Evolutionary conservation across 2,113 vertebrate species (phyloP).

Genomic region (Chloropsis cyanopogon): DNA sequence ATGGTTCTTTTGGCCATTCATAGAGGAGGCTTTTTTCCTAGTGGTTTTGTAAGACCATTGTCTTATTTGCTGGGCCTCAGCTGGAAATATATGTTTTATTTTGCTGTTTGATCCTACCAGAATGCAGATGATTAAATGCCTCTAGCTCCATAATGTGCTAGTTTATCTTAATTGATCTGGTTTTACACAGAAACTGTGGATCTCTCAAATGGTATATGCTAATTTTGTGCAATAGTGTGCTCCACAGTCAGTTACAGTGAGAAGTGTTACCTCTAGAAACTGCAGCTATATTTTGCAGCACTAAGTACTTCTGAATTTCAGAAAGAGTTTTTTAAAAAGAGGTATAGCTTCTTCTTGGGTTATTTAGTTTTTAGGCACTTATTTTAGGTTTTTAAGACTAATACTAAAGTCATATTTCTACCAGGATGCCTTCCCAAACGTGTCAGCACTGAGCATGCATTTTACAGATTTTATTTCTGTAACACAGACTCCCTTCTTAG

Average conservation of each 20-base stretch:
- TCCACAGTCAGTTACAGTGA: rapidly evolving
- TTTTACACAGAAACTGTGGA: neutral
- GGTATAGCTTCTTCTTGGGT: neutral
- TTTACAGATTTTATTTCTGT: neutral
- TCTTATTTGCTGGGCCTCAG: neutral
- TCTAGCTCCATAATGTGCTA: neutral
- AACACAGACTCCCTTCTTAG: neutral
- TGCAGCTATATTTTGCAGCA: neutral
- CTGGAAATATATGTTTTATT: neutral
- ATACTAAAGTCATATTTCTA: neutral
- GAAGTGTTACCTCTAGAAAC: neutral
- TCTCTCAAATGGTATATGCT: neutral
- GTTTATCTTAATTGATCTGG: neutral
- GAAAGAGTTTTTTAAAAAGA: neutral
- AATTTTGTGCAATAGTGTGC: neutral
- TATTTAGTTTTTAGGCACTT: neutral
- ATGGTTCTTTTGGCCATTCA: neutral
- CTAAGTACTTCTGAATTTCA: neutral
- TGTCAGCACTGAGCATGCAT: neutral
- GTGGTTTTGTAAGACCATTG: neutral
- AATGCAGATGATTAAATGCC: neutral
- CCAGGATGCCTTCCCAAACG: rapidly evolving
- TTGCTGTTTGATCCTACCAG: neutral
- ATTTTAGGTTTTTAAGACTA: neutral
- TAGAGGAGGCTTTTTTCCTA: neutral